Evolutionary conservation across 2,797 vertebrate species (phyloP).

Genomic region (Xenentodon cancila): DNA sequence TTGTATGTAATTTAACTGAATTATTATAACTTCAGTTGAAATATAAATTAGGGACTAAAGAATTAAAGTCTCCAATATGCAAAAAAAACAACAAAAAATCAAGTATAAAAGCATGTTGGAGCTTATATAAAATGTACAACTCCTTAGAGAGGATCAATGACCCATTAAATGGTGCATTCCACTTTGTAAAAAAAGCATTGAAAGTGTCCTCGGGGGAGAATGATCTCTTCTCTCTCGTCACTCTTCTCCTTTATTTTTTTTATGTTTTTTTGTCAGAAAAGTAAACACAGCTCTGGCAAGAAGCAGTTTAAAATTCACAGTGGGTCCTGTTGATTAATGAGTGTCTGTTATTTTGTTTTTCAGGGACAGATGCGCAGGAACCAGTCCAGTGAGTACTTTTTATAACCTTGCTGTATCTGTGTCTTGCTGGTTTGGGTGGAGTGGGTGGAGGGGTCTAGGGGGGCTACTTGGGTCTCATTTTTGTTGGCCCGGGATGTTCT

Average conservation of each 20-base stretch:
- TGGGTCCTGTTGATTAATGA: conserved; percentile 51
- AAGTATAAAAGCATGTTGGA: background rate
- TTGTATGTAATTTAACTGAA: conserved; percentile 10
- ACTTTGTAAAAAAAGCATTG: conserved; percentile 9
- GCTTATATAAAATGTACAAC: background rate
- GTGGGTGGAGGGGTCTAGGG: background rate
- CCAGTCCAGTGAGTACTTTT: conserved; percentile 93
- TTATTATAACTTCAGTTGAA: conserved; percentile 1
- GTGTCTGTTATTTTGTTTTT: conserved; percentile 60
- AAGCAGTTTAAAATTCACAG: conserved; percentile 13
- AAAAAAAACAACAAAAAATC: background rate
- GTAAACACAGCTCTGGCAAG: conserved; percentile 3
- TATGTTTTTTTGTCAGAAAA: background rate
- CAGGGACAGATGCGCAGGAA: conserved; percentile 94
- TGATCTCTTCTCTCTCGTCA: conserved; percentile 2
- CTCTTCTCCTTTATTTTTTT: background rate
- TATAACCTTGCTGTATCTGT: conserved; percentile 45
- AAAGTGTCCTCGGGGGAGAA: background rate
- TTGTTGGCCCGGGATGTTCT: conserved; percentile 67
- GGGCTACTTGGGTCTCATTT: conserved; percentile 56
- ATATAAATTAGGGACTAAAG: background rate
- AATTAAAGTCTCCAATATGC: too few relatives aligned
- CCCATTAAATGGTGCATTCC: conserved; percentile 5
- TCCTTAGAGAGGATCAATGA: conserved; percentile 6
- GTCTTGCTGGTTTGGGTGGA: conserved; percentile 40